A percentile compares a stretch with the other conserved stretches of the same genome.
These are phyloP conservation scores for Eupithecia vulgata DNA, from an alignment of 2,888 invertebrate species.

Conservation along the genomic window DNA sequence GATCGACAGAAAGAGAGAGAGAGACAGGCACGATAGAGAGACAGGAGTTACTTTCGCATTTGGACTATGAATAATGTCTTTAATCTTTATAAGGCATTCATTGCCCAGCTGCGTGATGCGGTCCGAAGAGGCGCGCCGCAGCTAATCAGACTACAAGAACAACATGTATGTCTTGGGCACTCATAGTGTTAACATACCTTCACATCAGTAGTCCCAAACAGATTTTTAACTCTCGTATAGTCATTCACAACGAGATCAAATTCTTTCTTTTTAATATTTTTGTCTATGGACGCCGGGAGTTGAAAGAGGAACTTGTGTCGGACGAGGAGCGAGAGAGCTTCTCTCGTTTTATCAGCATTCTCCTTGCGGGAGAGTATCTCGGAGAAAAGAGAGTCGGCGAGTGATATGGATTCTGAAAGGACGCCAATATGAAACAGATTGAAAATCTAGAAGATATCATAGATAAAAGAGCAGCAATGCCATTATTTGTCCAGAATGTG, in stretches of 20 bases:
- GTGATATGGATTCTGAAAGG: conserved; percentile 91
- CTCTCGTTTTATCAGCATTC: conserved; percentile 97
- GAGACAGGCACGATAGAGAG: background rate
- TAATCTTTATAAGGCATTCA: background rate
- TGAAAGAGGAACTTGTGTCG: conserved; percentile 98
- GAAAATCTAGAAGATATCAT: background rate
- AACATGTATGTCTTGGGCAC: background rate
- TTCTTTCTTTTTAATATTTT: conserved; percentile 96
- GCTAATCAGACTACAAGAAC: background rate
- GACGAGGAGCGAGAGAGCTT: conserved; percentile 95
- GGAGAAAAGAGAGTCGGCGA: conserved; percentile 96
- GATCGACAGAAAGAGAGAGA: background rate
- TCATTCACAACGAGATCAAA: conserved; percentile 99
- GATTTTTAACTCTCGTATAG: conserved; percentile 96
- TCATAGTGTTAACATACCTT: conserved; percentile 74
- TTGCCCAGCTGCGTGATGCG: too few relatives aligned
- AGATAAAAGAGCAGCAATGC: too few relatives aligned
- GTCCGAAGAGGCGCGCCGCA: too few relatives aligned
- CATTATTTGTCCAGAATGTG: too few relatives aligned
- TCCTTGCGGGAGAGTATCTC: conserved; percentile 96
- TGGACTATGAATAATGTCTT: background rate
- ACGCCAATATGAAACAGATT: background rate
- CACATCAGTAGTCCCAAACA: conserved; percentile 97
- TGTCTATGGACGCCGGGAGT: conserved; percentile 96
- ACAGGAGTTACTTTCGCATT: background rate